These are phyloP conservation scores for Clavelina lepadiformis DNA, from an alignment of 23 tunicate genomes.

Conservation along the genomic window DNA sequence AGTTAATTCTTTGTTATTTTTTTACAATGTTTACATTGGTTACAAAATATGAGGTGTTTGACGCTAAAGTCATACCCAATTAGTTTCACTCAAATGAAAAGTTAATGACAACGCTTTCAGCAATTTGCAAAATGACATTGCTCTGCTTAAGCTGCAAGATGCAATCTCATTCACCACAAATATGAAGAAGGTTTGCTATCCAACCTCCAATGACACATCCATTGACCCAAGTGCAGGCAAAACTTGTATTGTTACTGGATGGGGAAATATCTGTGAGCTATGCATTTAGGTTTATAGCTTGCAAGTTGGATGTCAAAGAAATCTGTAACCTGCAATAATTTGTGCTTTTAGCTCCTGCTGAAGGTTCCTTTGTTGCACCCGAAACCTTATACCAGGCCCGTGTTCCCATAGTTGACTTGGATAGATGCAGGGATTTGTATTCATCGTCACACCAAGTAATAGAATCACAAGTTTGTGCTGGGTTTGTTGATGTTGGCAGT, in stretches of 20 bases:
- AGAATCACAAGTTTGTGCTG: conserved; percentile 7
- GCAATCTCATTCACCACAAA: background rate
- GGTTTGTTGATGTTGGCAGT: background rate
- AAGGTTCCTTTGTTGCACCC: too few species aligned
- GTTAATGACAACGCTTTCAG: too few species aligned
- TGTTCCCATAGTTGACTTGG: too few species aligned
- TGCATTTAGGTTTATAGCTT: background rate
- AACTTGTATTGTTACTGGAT: conserved; percentile 15
- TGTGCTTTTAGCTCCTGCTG: background rate
- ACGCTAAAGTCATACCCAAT: too few species aligned
- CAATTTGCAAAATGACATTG: conserved; percentile 4
- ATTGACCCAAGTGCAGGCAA: conserved; percentile 3
- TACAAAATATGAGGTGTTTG: too few species aligned
- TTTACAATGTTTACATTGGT: too few species aligned
- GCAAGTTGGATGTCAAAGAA: background rate
- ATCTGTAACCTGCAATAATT: background rate
- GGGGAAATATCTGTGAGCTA: background rate
- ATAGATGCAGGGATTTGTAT: too few species aligned
- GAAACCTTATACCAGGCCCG: too few species aligned
- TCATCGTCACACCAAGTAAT: background rate
- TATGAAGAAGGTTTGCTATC: background rate
- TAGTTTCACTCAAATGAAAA: too few species aligned
- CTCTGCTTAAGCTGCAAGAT: background rate
- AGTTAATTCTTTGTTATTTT: too few species aligned
- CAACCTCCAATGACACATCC: conserved; percentile 5